A percentile compares a stretch with the other conserved stretches of the same genome.
Conservation (phyloP, 2,113 vertebrate genomes). For the Callopanchax toddi region DNA sequence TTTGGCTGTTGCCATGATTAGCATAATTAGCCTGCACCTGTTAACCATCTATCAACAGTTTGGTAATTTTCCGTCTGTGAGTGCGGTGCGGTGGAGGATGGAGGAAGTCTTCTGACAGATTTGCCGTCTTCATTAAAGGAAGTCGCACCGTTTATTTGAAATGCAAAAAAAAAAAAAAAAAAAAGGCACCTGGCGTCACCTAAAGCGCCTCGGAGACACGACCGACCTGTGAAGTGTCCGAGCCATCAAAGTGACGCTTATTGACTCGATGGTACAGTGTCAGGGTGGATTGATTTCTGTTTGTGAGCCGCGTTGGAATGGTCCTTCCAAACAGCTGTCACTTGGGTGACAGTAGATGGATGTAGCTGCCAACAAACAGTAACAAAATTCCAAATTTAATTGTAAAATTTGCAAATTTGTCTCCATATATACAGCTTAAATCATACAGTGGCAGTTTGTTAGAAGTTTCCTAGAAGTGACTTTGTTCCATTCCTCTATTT, state of each 20-base stretch:
- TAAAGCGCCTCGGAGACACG: conserved; percentile 10
- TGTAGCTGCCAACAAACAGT: not conserved
- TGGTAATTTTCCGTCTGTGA: conserved; percentile 69
- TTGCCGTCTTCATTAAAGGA: conserved; percentile 57
- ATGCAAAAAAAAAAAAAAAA: conserved; percentile 37
- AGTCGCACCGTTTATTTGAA: conserved; percentile 27
- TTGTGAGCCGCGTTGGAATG: conserved; percentile 23
- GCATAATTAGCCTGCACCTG: conserved; percentile 79
- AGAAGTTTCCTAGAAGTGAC: not conserved
- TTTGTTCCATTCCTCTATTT: not conserved
- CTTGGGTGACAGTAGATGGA: not conserved
- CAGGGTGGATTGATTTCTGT: conserved; percentile 43
- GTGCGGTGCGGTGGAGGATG: conserved; percentile 47
- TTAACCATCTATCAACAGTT: conserved; percentile 75
- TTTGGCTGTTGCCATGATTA: conserved; percentile 77
- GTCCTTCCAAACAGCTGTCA: not conserved
- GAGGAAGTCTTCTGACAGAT: conserved; percentile 51
- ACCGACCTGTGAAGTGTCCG: conserved; percentile 26
- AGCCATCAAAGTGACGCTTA: conserved; percentile 18
- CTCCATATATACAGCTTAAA: not conserved
- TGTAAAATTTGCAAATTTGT: not conserved
- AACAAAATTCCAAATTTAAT: not conserved
- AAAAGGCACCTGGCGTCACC: conserved; percentile 11
- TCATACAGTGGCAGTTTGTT: not conserved
- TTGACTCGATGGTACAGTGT: conserved; percentile 15